These are phyloP conservation scores for Leptoteleia sp. DNA, from an alignment of 1,140 invertebrate genomes.

Conservation along the genomic window DNA sequence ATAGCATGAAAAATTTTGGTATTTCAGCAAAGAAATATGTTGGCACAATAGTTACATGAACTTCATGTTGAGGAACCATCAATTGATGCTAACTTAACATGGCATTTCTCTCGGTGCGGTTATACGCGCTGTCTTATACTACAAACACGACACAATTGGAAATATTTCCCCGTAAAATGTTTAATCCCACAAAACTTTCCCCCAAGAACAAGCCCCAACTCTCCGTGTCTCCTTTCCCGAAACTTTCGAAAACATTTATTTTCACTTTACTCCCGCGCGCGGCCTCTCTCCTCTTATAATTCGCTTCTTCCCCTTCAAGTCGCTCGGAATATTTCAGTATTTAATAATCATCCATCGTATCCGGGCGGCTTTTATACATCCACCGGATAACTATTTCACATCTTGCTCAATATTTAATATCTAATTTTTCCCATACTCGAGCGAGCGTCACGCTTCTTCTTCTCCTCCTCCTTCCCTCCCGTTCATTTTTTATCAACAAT, in stretches of 20 bases:
- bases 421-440: constrained; percentile 26
- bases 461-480: neutral
- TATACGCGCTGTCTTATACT: too few species aligned
- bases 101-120: too few species aligned
- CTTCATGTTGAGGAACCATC: too few species aligned
- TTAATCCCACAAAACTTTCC: too few species aligned
- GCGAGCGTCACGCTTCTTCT: too few species aligned
- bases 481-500: constrained; percentile 29
- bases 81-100: too few species aligned
- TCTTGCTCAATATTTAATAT: constrained; percentile 27
- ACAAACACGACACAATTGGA: too few species aligned
- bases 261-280: constrained; percentile 31
- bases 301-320: constrained; percentile 13
- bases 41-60: too few species aligned
- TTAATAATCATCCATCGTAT: constrained; percentile 45
- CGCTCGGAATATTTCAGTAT: constrained; percentile 26
- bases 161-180: too few species aligned
- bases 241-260: constrained; percentile 49
- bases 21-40: too few species aligned
- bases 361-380: constrained; percentile 4
- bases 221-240: constrained; percentile 3
- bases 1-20: too few species aligned
- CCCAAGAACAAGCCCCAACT: constrained; percentile 5
- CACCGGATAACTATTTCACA: constrained; percentile 18
- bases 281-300: constrained; percentile 23